Evolutionary conservation across 92 coral and sea anemone genomes (phyloP), one percentile per base, ranked within the genome.

Genomic region (Bergia puertoricense): DNA sequence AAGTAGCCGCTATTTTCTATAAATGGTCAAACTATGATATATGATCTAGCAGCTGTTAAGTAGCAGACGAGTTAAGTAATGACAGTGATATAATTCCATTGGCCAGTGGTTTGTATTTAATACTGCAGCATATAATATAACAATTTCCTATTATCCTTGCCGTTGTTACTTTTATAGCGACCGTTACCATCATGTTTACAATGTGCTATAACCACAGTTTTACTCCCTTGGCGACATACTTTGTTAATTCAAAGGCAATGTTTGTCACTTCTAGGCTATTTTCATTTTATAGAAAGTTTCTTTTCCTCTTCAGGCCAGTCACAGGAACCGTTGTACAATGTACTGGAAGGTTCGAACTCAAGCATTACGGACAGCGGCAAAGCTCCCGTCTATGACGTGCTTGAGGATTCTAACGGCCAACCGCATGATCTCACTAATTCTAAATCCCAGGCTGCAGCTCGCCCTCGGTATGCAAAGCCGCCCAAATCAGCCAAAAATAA

Each of bases 391-490:
- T 82, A 82, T 82, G 86, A 82, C 62, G 41, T 41, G 30, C 40
- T 82, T n/a, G 75, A 82, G 4, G 80, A 76, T 42, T 76, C 80
- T 6, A 41, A 18, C 5, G 46, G 11, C 2, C 56, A 65, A 6
- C 38, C 74, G 73, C 22, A 22, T 39, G 42, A 57, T 56, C 59
- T 2, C 59, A 54, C 16, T 11, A 20, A 42, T 20, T 22, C 75
- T 39, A 20, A 45, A 8, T 23, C 65, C 42, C 56, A 6, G 39
- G 2, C 1, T 46, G 14, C 57, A 14, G 11, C 62, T 2, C 65
- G 23, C 59, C 86, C 86, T 67, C 77, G 77, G 66, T 83, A 83
- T 68, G 76, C n/a, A 15, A 69, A 83, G 38, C 86, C 77, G 10
- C 54, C 86, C 39, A 46, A 30, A 44, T 46, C 45, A 59, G 62